Base-by-base conservation (phyloP, 2,797 vertebrate genomes). In the Xerus rutilus region DNA sequence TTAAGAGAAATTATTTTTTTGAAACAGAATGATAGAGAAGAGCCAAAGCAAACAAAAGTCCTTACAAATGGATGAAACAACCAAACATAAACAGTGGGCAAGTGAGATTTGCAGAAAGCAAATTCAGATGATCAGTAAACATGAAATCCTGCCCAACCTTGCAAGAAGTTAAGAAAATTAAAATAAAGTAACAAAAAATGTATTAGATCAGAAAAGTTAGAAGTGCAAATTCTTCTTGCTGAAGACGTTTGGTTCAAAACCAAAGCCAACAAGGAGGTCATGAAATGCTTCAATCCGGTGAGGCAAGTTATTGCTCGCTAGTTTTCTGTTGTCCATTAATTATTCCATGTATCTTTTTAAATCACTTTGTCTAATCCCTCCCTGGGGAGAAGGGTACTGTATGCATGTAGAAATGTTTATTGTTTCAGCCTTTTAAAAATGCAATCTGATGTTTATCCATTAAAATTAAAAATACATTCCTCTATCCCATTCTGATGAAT, bases 241-340 rank as follows among this genome's bases (percentile, higher is more conserved):
- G 15, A 86, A 73, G 64, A 93, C 23, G n/a, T 54, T 70, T 20
- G 39, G 39, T 39, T 35, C 59, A 6, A 86, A 94, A 84, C 59
- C 43, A 89, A 89, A 92, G 85, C 47, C 70, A 78, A 30, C 82
- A 86, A 95, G 32, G 88, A 94, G 89, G 86, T 74, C 81, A 47
- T 18, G 43, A 62, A 73, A 49, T 47, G 21, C 32, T 82, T 65
- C 64, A 54, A 30, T 86, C 45, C 92, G 45, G 64, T 35, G 76
- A 93, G 43, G 25, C 35, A 23, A 32, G 28, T 32, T 25, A 35
- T 12, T 86, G 10, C 25, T 54, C 8, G 57, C 3, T 32, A 65
- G 45, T 64, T 77, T 47, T 67, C 57, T 87, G 35, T 65, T 79
- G 52, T 65, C 62, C 10, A 21, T 78, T 43, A 84, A 49, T 57